Percentiles rank a stretch among this genome's conserved stretches.
phyloP scores from a whole-genome alignment of 2,888 invertebrate species.

The Danaus chrysippus region DNA sequence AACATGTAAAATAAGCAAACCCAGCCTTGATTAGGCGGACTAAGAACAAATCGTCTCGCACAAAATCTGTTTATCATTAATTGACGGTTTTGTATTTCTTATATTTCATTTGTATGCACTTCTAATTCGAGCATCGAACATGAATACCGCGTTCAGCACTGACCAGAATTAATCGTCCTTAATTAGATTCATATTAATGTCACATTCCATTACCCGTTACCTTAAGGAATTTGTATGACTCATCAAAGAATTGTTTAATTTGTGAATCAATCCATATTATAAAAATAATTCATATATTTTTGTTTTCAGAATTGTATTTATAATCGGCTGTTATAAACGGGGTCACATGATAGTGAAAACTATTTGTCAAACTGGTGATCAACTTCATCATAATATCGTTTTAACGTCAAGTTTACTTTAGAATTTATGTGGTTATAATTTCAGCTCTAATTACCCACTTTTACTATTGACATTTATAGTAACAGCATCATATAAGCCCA shows the following conservation, averaged over 20 bases:
- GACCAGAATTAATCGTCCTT: conserved; percentile 41
- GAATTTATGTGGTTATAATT: too few species aligned
- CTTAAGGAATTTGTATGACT: conserved; percentile 28
- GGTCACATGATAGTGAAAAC: not conserved
- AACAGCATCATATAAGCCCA: not conserved
- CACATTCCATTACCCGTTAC: conserved; percentile 39
- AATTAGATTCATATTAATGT: conserved; percentile 43
- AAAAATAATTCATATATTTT: conserved; percentile 3
- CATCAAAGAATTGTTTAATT: conserved; percentile 41
- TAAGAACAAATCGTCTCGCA: conserved; percentile 57
- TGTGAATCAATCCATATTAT: conserved; percentile 6
- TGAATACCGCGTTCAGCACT: conserved; percentile 33
- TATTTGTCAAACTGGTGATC: too few species aligned
- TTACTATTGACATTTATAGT: conserved; percentile 23
- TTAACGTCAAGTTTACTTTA: too few species aligned
- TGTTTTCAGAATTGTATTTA: conserved; percentile 4
- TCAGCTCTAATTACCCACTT: not conserved
- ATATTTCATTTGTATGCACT: conserved; percentile 63
- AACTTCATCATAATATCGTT: too few species aligned
- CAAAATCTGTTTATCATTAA: conserved; percentile 62
- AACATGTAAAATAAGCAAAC: conserved; percentile 61
- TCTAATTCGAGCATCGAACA: conserved; percentile 40
- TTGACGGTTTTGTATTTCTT: conserved; percentile 67
- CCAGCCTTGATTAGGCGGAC: conserved; percentile 69
- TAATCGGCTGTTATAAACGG: not conserved